Base-by-base conservation (phyloP, 2,113 vertebrate species). In the Pao palembangensis region DNA sequence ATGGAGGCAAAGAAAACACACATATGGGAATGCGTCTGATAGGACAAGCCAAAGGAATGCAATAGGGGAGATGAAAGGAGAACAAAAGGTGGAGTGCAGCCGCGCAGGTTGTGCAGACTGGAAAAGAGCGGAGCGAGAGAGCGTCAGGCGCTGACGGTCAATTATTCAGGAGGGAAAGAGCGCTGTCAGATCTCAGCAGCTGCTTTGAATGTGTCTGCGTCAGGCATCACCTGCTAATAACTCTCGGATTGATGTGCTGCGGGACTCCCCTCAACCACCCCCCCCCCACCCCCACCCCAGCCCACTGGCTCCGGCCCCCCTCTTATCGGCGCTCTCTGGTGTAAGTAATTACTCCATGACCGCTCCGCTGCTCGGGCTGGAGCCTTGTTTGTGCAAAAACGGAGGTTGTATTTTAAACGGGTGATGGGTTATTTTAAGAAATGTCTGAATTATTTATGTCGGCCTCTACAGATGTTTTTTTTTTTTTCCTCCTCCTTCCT, bases 271-370 rank as follows among this genome's bases (percentile, higher is more conserved):
- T 34, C 67, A 5, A 16, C 47, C 14, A 17, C 25, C 4, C 17
- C 18, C 19, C 38, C 54, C 8, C 34, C 11, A 6, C 38, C 38
- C 18, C 34, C 14, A 3, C 7, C 18, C 34, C 34, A 3, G 2
- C 8, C 15, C 6, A 6, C 25, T 5, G 21, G n/a, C 43, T 12
- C 18, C 21, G 5, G 3, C 19, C 6, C 43, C 14, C 48, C 21
- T 54, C 71, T 73, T 80, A 81, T 85, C 83, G 38, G 71, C 23
- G 72, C 64, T 66, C 81, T 76, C 64, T 57, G 51, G 38, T 86
- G 78, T 83, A 82, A 76, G 84, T 85, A 84, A 85, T 78, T 75
- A 84, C 80, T 71, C 61, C 58, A n/a, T 75, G 81, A 68, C 76
- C 75, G 64, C 71, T 76, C 68, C 44, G 67, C 78, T 50, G 67